phyloP scores from a whole-genome alignment of 2,888 invertebrate genomes.

The Idaea dimidiata region DNA sequence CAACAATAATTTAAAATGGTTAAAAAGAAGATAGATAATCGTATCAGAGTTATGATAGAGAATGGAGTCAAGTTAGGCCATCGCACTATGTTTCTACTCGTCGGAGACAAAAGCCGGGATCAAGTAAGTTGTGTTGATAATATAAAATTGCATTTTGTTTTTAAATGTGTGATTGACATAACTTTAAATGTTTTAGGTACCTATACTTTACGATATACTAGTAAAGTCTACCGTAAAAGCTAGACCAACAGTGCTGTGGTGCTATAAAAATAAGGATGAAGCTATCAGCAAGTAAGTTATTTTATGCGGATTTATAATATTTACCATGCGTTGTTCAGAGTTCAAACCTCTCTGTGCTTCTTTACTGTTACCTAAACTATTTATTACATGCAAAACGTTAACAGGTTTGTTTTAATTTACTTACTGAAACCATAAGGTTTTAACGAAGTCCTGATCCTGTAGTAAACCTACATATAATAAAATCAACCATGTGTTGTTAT shows the following conservation, averaged over 20 bases:
- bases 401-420: no score
- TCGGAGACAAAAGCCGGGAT: slow-evolving; percentile 97
- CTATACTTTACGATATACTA: slow-evolving; percentile 98
- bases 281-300: slow-evolving; percentile 89
- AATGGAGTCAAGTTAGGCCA: slow-evolving; percentile 96
- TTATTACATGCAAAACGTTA: no score
- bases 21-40: slow-evolving; percentile 97
- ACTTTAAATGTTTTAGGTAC: slow-evolving; percentile 83
- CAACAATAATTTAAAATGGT: slow-evolving; percentile 83
- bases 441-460: no score
- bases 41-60: slow-evolving; percentile 96
- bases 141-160: background rate
- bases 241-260: slow-evolving; percentile 97
- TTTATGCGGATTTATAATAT: background rate
- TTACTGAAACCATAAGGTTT: no score
- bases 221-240: slow-evolving; percentile 96
- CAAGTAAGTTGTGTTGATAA: slow-evolving; percentile 83
- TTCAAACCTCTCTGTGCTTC: background rate
- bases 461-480: no score
- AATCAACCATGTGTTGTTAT: no score
- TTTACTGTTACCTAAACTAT: no score
- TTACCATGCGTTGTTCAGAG: background rate
- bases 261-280: slow-evolving; percentile 96
- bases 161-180: background rate
- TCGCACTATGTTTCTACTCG: slow-evolving; percentile 95